Conservation (phyloP, 2,113 vertebrate species). For the Amphilophus citrinellus region DNA sequence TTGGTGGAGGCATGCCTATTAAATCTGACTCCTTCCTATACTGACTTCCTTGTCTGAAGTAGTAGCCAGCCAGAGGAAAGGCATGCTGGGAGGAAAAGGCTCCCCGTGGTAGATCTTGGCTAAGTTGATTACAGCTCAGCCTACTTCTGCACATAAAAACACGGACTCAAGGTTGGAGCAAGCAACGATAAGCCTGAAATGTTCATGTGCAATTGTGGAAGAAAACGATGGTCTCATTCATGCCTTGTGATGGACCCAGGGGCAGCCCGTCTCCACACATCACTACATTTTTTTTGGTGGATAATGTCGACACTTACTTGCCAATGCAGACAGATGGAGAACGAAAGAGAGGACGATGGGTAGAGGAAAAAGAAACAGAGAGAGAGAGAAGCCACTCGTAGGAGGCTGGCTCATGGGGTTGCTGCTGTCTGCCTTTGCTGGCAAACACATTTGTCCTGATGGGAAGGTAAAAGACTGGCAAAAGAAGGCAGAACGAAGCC, state of each 20-base stretch:
- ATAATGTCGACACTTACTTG: constrained; percentile 32
- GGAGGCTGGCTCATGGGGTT: constrained; percentile 58
- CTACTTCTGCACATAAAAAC: background rate
- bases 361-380: constrained; percentile 13
- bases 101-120: constrained; percentile 46
- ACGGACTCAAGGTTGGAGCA: background rate
- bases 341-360: constrained; percentile 9
- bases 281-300: constrained; percentile 18
- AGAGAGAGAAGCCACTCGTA: constrained; percentile 15
- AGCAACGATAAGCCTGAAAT: constrained; percentile 29
- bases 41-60: constrained; percentile 37
- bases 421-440: constrained; percentile 62
- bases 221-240: background rate
- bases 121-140: constrained; percentile 24
- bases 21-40: constrained; percentile 41
- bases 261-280: constrained; percentile 16
- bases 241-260: constrained; percentile 9
- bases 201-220: constrained; percentile 3
- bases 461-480: constrained; percentile 44
- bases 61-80: constrained; percentile 48
- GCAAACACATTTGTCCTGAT: constrained; percentile 46
- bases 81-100: constrained; percentile 53
- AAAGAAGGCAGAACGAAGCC: constrained; percentile 18
- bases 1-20: constrained; percentile 59
- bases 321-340: constrained; percentile 64